phyloP scores from a whole-genome alignment of 1,140 invertebrate species.

The Liolophura sinensis region DNA sequence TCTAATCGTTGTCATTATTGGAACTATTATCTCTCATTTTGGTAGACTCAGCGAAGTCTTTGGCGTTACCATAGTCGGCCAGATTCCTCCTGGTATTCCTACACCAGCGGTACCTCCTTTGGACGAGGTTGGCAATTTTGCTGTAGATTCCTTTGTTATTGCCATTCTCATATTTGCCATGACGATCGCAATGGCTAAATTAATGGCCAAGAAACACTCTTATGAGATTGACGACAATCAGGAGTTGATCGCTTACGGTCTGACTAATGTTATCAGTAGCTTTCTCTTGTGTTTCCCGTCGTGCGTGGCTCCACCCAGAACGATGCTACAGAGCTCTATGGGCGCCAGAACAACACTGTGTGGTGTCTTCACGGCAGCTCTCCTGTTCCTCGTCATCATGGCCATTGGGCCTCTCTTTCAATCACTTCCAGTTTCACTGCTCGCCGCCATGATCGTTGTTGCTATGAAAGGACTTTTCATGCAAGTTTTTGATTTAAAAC shows the following conservation, averaged over 20 bases:
- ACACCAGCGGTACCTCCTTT: slow-evolving; percentile 38
- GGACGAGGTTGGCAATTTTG: slow-evolving; percentile 29
- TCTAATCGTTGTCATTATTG: slow-evolving; percentile 72
- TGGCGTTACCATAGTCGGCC: slow-evolving; percentile 56
- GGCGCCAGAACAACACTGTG: slow-evolving; percentile 43
- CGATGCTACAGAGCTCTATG: slow-evolving; percentile 64
- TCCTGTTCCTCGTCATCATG: slow-evolving; percentile 61
- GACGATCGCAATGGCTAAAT: slow-evolving; percentile 60
- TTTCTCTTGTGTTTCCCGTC: slow-evolving; percentile 64
- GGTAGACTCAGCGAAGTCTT: slow-evolving; percentile 50
- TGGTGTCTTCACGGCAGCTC: slow-evolving; percentile 55
- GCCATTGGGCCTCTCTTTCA: slow-evolving; percentile 57
- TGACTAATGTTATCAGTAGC: slow-evolving; percentile 58
- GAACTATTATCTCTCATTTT: slow-evolving; percentile 55
- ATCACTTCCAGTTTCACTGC: slow-evolving; percentile 55
- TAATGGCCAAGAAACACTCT: slow-evolving; percentile 59
- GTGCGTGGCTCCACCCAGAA: slow-evolving; percentile 81
- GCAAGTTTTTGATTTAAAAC: slow-evolving; percentile 45
- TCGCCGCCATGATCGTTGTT: slow-evolving; percentile 53
- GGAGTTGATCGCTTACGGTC: slow-evolving; percentile 63
- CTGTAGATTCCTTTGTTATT: slow-evolving; percentile 53
- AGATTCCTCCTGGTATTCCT: slow-evolving; percentile 58
- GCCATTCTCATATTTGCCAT: slow-evolving; percentile 59
- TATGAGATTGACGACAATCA: slow-evolving; percentile 61
- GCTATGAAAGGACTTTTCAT: slow-evolving; percentile 51